Percentiles rank a stretch among this genome's conserved stretches.
Conservation (phyloP, 1,140 invertebrate species). For the Lucilia sericata region DNA sequence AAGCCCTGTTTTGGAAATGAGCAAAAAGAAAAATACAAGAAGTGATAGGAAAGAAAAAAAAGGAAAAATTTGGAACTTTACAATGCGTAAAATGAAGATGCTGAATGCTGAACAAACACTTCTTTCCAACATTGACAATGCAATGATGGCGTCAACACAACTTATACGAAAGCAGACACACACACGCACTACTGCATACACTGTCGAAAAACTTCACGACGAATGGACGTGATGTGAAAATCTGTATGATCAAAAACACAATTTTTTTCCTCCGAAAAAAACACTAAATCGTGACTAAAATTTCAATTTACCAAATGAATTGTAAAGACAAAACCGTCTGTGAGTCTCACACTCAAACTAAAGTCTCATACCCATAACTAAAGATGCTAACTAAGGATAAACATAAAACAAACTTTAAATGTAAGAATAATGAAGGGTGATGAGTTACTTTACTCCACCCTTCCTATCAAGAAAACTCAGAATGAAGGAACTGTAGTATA, state of each 20-base stretch:
- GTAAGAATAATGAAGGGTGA: neutral
- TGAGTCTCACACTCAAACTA: neutral
- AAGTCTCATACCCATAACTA: neutral
- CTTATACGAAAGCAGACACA: neutral
- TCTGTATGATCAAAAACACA: conserved; percentile 32
- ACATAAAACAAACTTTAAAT: neutral
- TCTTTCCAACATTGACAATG: conserved; percentile 30
- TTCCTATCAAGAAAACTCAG: neutral
- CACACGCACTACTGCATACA: neutral
- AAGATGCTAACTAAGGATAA: neutral
- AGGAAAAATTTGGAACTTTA: neutral
- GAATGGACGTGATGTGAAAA: conserved; percentile 35
- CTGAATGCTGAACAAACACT: conserved; percentile 23
- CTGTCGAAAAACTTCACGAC: conserved; percentile 34
- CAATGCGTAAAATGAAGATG: conserved; percentile 20
- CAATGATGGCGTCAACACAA: conserved; percentile 35
- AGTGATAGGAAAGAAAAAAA: neutral
- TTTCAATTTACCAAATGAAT: conserved; percentile 38
- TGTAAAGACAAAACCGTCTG: conserved; percentile 25
- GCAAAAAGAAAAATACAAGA: neutral
- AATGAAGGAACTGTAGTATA: neutral
- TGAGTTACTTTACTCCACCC: neutral
- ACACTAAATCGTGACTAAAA: conserved; percentile 42
- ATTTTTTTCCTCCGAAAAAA: neutral
- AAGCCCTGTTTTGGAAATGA: neutral